phyloP scores from a whole-genome alignment of 2,113 vertebrate genomes.

The Phyllopteryx taeniolatus region DNA sequence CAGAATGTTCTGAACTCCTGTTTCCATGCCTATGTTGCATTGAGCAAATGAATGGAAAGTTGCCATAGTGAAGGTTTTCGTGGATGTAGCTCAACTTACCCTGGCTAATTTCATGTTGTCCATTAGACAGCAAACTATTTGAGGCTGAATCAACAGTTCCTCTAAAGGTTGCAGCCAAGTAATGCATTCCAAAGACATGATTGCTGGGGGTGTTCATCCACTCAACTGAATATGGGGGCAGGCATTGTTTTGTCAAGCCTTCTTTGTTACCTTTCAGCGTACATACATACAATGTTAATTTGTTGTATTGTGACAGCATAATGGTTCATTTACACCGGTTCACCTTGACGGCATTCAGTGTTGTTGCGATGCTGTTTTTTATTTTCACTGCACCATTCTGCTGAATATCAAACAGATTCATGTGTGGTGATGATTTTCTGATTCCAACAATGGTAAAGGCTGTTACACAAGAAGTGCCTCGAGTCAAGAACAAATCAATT shows the following conservation, averaged over 20 bases:
- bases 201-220: too few species aligned
- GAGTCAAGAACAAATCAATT: slow-evolving; percentile 41
- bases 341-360: neutral
- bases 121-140: too few species aligned
- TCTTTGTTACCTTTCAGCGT: neutral
- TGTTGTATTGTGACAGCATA: neutral
- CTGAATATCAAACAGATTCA: slow-evolving; percentile 38
- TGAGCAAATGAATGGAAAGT: neutral
- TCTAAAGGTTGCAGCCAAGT: too few species aligned
- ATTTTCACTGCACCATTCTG: slow-evolving; percentile 23
- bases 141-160: too few species aligned
- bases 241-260: neutral
- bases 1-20: neutral
- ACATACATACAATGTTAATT: neutral
- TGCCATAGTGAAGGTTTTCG: neutral
- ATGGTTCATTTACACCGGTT: neutral
- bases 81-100: neutral
- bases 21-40: neutral
- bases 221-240: too few species aligned
- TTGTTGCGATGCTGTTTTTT: slow-evolving; percentile 28
- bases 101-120: neutral
- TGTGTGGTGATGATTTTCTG: slow-evolving; percentile 17
- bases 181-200: too few species aligned
- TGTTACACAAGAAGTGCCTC: slow-evolving; percentile 33
- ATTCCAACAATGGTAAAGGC: slow-evolving; percentile 33